Base-by-base conservation (phyloP, 2,113 vertebrate genomes). In the Dipodomys ordii region DNA sequence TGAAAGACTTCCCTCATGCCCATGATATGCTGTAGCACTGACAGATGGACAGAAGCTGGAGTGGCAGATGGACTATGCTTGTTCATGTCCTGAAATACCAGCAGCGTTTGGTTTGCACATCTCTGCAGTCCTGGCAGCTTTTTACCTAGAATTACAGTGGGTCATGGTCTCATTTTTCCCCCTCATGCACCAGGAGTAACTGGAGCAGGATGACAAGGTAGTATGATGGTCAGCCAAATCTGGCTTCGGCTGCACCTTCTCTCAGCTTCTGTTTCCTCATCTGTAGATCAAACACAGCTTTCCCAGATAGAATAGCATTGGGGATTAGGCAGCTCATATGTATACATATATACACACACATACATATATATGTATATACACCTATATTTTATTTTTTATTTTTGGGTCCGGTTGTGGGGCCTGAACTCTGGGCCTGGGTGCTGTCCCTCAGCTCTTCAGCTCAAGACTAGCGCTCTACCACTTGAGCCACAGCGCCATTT, bases 1-100 rank as follows among this genome's bases (percentile, higher is more conserved):
- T 95, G 87, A 93, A 96, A 89, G 93, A 79, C 91, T 84, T 95
- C 44, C 87, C 87, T 80, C 74, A 80, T 93, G 83, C 65, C 44
- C 27, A 32, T 73, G 84, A 19, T 60, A 65, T 78, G 74, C 60
- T 0, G 44, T 2, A 8, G 60, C 74, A 44, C 30, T 83, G 65
- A 80, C 69, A 92, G 93, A 86, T 69, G 90, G 88, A 32, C 71
- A 95, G 77, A 88, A 57, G 32, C 64, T 57, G 77, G 64, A 65
- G 84, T 79, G 57, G 72, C 71, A 88, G 80, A 65, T 74, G 87
- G 91, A 64, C 73, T 85, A 35, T 60, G 53, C 64, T 93, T 23
- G 0, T 72, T 97, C 87, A 0, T 1, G 69, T 92, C 73, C 91
- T 76, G 60, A 95, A 94, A 94, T 84, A 88, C 87, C 77, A 90